Base-by-base conservation (phyloP, 2,888 invertebrate genomes). In the Synanthedon andrenaeformis region DNA sequence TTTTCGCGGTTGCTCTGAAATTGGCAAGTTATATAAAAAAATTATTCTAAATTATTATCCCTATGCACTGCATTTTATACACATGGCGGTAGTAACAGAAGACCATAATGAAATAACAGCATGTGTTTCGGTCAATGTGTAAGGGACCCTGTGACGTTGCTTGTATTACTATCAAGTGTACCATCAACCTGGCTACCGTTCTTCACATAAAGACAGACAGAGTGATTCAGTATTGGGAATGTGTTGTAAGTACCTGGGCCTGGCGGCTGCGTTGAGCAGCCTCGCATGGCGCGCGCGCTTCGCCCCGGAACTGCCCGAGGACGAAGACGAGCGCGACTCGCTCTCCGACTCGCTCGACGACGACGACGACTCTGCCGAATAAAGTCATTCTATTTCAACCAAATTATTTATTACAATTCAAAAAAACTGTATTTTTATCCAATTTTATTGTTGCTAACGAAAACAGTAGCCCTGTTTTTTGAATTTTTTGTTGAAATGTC, bases 331-430 rank as follows among this genome's bases (percentile, higher is more conserved):
- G 13, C 75, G 87, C 0, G 88, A 82, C 57, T 86, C 88, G 65
- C 87, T 88, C 64, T 88, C 88, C 0, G 88, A 87, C 57, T 84
- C 88, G 56, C 84, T 86, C 1, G 88, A 85, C 41, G 88, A 79
- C 4, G 88, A 71, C 11, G 88, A 85, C 1, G 88, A 81, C 58
- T 88, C 88, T 88, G 63, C 6, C 17, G 4, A 61, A 54, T 8
- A 35, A 35, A 35, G 6, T 35, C 1, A 35, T 8, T 35, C 28
- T 35, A 35, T 8, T 35, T 6, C 28, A 35, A 49, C 12, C 42
- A 42, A 49, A 12, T n/a, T 42, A 13, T 8, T 12, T 54, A 12
- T 42, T 48, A n/a, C 12, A 23, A 28, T 28, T 28, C 19, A 53
- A 48, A 4, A 41, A 51, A 1, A 52, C 28, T 14, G 6, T 35